Conservation (phyloP, 2,797 vertebrate genomes). For the Glossophaga mutica region DNA sequence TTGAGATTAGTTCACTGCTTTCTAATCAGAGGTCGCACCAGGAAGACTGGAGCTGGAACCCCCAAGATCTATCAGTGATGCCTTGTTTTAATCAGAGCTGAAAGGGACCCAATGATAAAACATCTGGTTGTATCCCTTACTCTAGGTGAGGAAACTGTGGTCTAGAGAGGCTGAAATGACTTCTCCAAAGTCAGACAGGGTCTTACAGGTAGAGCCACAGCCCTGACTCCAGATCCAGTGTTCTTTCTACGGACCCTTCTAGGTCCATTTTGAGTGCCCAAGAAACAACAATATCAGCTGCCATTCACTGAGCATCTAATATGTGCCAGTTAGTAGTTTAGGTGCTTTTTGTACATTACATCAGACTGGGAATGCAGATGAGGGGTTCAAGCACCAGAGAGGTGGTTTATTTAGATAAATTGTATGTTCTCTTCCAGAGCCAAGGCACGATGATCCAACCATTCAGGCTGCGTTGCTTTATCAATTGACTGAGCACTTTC, state of each 20-base stretch:
- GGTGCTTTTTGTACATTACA: background rate
- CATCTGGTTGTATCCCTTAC: background rate
- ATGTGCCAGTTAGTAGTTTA: background rate
- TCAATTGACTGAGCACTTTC: background rate
- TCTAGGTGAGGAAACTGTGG: background rate
- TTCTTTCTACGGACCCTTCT: background rate
- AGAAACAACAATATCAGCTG: background rate
- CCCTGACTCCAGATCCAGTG: background rate
- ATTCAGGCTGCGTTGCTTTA: background rate
- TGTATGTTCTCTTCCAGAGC: background rate
- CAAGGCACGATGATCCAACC: background rate
- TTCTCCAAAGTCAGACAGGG: background rate
- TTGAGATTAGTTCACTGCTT: background rate
- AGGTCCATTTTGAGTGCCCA: background rate
- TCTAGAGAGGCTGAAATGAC: background rate
- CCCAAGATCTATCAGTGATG: background rate
- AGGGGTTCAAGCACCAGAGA: background rate
- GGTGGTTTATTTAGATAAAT: background rate
- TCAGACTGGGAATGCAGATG: background rate
- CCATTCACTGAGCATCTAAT: background rate
- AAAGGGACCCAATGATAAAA: background rate
- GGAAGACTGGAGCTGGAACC: background rate
- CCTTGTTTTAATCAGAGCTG: constrained; percentile 69
- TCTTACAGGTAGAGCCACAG: background rate
- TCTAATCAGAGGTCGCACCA: background rate